A percentile compares a stretch with the other conserved stretches of the same genome.
These are phyloP conservation scores for Lepidocyrtoides sp. DNA, from an alignment of 2,888 invertebrate genomes.

Conservation along the genomic window DNA sequence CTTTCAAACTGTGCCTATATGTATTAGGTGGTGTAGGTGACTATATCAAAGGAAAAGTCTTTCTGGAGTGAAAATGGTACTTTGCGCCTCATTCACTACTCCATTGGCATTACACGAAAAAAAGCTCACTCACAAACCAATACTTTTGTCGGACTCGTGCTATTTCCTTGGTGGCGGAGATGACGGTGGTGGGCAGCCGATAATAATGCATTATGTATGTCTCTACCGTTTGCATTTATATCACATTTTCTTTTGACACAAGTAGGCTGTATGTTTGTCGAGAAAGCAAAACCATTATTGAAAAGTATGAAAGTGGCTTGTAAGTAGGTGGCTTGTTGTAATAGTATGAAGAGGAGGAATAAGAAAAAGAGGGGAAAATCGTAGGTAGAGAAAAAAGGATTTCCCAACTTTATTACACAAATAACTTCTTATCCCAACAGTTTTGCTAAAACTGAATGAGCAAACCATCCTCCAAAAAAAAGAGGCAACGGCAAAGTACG, in stretches of 20 bases:
- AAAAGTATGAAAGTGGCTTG: neutral
- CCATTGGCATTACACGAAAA: neutral
- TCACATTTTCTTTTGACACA: neutral
- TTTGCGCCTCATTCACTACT: neutral
- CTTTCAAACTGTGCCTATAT: no score
- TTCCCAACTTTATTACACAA: constrained; percentile 74
- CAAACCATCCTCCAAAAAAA: neutral
- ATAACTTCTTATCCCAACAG: constrained; percentile 68
- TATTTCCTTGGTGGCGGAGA: neutral
- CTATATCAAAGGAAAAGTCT: neutral
- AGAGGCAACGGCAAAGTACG: neutral
- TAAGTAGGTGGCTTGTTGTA: neutral
- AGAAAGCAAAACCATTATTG: neutral
- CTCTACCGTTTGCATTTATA: constrained; percentile 1
- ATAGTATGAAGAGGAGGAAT: constrained; percentile 5
- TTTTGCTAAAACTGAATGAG: constrained; percentile 38
- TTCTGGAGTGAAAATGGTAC: neutral
- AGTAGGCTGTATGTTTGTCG: neutral
- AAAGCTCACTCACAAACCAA: neutral
- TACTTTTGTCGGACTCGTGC: neutral
- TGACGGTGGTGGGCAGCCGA: neutral
- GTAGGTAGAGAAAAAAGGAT: constrained; percentile 60
- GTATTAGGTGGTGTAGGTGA: neutral
- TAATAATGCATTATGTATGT: constrained; percentile 30
- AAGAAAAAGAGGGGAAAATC: constrained; percentile 33